Percentiles rank a stretch among this genome's conserved stretches.
Conservation (phyloP, 2,113 vertebrate genomes). For the Gambusia holbrooki region DNA sequence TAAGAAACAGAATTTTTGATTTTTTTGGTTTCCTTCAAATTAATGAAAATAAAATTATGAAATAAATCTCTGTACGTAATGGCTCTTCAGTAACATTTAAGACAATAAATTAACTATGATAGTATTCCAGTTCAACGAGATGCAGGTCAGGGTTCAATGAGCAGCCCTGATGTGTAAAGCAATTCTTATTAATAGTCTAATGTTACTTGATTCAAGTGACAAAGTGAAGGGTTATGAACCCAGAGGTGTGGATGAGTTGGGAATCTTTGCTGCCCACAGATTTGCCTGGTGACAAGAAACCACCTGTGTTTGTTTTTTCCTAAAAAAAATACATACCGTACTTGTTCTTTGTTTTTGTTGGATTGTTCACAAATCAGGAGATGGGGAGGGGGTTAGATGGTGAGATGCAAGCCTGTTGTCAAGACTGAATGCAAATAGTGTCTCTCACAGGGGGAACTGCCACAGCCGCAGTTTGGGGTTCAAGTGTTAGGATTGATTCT, state of each 20-base stretch:
- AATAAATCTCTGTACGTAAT: neutral
- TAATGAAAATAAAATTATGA: neutral
- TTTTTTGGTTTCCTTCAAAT: neutral
- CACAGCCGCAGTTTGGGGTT: conserved; percentile 14
- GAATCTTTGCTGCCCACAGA: conserved; percentile 10
- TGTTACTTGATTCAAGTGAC: conserved; percentile 7
- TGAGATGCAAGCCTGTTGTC: conserved; percentile 48
- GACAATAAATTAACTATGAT: neutral
- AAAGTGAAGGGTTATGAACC: conserved; percentile 1
- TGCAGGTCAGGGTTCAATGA: neutral
- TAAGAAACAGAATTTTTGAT: too few relatives aligned
- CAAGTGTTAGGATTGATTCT: conserved; percentile 32
- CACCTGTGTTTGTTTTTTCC: neutral
- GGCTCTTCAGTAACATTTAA: neutral
- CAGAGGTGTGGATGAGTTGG: neutral
- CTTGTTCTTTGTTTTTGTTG: too few relatives aligned
- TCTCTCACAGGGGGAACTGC: neutral
- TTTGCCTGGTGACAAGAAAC: conserved; percentile 2
- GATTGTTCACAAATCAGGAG: conserved; percentile 50
- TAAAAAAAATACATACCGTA: neutral
- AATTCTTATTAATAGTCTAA: conserved; percentile 15
- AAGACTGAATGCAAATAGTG: conserved; percentile 68
- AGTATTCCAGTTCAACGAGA: neutral
- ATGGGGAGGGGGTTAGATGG: conserved; percentile 46
- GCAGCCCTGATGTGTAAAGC: conserved; percentile 29